Evolutionary conservation across 2,888 invertebrate species (phyloP), one percentile per base, ranked within the genome.

Genomic region (Leptinotarsa peninsularis): DNA sequence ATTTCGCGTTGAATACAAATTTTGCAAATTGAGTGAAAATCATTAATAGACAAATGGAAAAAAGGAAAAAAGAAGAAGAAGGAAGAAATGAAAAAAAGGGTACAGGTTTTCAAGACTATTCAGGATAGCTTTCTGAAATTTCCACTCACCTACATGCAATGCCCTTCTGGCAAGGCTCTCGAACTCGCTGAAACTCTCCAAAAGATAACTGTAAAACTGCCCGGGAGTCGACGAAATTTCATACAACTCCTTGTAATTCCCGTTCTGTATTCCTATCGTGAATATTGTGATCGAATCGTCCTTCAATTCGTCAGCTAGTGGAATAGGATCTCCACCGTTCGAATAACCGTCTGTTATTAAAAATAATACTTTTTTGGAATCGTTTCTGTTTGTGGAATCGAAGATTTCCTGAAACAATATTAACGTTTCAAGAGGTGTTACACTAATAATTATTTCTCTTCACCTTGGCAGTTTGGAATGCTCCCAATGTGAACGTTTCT

Each of bases 271-370:
- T 2, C 93, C 90, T 72, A 90, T 89, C 0, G 91, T 91, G 78
- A 91, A 91, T 72, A 92, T 89, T 2, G 88, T 89, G 0, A 90
- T 89, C 52, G 90, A 89, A 50, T 89, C 88, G 79, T 91, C 90
- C 82, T 91, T 91, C 4, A 94, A 85, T 58, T 90, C 86, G 63
- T 88, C 88, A 0, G 93, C 93, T 3, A 91, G 88, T 0, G 91
- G 91, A 13, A 91, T 87, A 0, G 94, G 94, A 87, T 93, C 91
- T 0, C 92, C 93, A 2, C 93, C 93, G 84, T 93, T 93, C 7
- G 93, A 93, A 84, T 92, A 93, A 17, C 93, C 93, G 83, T 94
- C 93, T 1, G 93, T 93, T 79, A 94, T 91, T 4, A 94, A 87
- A 82, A 94, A 93, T 14, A 94, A 88, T 0, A 92, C 91, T 84